Evolutionary conservation across 2,797 vertebrate genomes (phyloP).

Genomic region (Pseudomugil tenellus): DNA sequence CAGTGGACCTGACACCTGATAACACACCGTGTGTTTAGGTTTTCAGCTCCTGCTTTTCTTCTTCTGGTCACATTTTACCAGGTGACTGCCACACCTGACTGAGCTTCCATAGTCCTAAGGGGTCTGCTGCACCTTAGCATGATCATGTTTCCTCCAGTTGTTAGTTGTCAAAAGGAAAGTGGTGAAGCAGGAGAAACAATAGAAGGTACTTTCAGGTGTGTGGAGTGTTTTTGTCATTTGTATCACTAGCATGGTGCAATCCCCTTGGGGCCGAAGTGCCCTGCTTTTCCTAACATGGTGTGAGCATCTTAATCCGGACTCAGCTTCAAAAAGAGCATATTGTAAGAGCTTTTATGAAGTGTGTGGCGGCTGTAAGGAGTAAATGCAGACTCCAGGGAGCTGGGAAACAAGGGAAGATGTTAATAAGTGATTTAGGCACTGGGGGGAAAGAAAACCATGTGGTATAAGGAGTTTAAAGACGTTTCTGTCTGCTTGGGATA

Average conservation of each 20-base stretch:
- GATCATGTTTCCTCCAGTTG: slow-evolving; percentile 54
- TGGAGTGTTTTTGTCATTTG: slow-evolving; percentile 39
- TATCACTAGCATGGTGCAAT: slow-evolving; percentile 27
- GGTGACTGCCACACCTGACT: slow-evolving; percentile 53
- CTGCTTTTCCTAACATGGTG: slow-evolving; percentile 58
- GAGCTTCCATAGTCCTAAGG: slow-evolving; percentile 29
- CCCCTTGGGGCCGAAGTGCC: slow-evolving; percentile 37
- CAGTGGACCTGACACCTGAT: slow-evolving; percentile 5
- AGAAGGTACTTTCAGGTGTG: slow-evolving; percentile 49
- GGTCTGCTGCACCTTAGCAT: slow-evolving; percentile 21
- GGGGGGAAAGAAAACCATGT: slow-evolving; percentile 2
- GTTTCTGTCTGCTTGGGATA: too few species aligned
- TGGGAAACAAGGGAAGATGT: slow-evolving; percentile 15
- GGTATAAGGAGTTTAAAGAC: background rate
- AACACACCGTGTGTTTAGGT: slow-evolving; percentile 11
- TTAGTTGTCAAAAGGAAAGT: slow-evolving; percentile 46
- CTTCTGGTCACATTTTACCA: slow-evolving; percentile 35
- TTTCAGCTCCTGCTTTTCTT: slow-evolving; percentile 10
- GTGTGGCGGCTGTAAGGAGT: slow-evolving; percentile 25
- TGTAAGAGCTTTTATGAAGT: slow-evolving; percentile 25
- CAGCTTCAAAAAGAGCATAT: slow-evolving; percentile 31
- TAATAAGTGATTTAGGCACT: slow-evolving; percentile 17
- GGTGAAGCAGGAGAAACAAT: slow-evolving; percentile 42
- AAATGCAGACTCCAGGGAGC: slow-evolving; percentile 53
- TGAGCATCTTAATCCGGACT: slow-evolving; percentile 67